Evolutionary conservation across 37 sponge, comb jelly and placozoan genomes (phyloP).

Genomic region (Ianthella basta): DNA sequence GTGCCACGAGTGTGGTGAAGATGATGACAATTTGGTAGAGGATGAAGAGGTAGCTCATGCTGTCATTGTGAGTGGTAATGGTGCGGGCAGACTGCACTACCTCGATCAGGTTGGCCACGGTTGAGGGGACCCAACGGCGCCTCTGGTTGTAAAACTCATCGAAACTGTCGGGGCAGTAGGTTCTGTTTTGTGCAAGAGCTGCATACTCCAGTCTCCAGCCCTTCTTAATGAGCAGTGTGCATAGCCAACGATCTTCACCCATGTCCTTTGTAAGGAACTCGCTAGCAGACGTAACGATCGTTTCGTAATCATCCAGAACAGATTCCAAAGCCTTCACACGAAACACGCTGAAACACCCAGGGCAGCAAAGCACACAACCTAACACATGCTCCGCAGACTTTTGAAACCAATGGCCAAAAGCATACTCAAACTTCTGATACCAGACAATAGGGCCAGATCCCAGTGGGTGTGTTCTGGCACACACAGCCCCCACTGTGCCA

Average conservation of each 20-base stretch:
- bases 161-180: slow-evolving; percentile 86
- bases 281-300: slow-evolving; percentile 53
- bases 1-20: slow-evolving; percentile 74
- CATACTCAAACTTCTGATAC: slow-evolving; percentile 92
- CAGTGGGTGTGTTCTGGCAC: slow-evolving; percentile 84
- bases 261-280: slow-evolving; percentile 93
- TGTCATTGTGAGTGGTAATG: slow-evolving; percentile 61
- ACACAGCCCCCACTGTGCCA: slow-evolving; percentile 78
- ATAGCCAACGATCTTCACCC: slow-evolving; percentile 97
- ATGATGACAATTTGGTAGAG: slow-evolving; percentile 77
- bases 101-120: slow-evolving; percentile 79
- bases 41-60: slow-evolving; percentile 71
- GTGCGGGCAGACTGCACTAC: slow-evolving; percentile 39
- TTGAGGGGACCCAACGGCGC: slow-evolving; percentile 90
- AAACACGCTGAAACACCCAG: slow-evolving; percentile 89
- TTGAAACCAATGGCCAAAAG: slow-evolving; percentile 88
- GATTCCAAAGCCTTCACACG: slow-evolving; percentile 72
- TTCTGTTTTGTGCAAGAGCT: slow-evolving; percentile 76
- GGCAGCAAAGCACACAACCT: slow-evolving; percentile 90
- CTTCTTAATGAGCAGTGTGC: slow-evolving; percentile 80
- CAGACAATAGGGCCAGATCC: slow-evolving; percentile 81
- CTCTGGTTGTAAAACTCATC: slow-evolving; percentile 92
- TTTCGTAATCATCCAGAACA: slow-evolving; percentile 65
- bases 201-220: slow-evolving; percentile 83
- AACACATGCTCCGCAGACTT: slow-evolving; percentile 85